A percentile compares a stretch with the other conserved stretches of the same genome.
These are phyloP conservation scores for pig (Sus scrofa) DNA, from an alignment of 2,113 vertebrate species.

Conservation along the genomic window T2T-Sscrofa CM000830.6:5127501-5128000, in stretches of 20 bases:
- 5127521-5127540: fast-evolving
- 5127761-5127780: background rate
- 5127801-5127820: background rate
- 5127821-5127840: background rate
- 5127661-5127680: background rate
- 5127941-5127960: too few species aligned
- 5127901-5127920: too few species aligned
- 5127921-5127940: too few species aligned
- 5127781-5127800: background rate
- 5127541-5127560: too few species aligned
- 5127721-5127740: background rate
- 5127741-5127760: background rate
- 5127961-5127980: too few species aligned
- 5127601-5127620: background rate
- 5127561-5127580: background rate
- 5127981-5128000: too few species aligned
- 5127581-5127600: background rate
- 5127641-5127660: background rate
- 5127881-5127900: too few species aligned
- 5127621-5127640: background rate
- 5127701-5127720: background rate
- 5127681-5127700: background rate
- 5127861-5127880: too few species aligned
- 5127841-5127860: too few species aligned
- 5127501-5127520: too few species aligned